phyloP scores from a whole-genome alignment of 2,888 invertebrate genomes.

The Melanchra persicariae region DNA sequence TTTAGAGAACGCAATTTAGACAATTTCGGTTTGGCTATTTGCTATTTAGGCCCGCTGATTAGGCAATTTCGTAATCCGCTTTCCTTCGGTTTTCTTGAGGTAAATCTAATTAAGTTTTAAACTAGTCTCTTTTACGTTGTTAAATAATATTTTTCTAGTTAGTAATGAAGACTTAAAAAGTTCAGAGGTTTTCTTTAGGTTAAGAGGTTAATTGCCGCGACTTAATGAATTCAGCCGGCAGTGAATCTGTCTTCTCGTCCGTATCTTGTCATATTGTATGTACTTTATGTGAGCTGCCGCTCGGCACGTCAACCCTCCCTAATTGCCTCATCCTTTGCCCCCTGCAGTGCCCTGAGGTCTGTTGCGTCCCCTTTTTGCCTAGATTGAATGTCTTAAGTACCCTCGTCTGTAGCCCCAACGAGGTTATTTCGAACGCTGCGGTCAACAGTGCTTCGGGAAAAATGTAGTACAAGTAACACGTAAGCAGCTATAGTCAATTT shows the following conservation, averaged over 20 bases:
- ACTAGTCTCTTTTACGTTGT: conserved; percentile 7
- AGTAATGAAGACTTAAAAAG: conserved; percentile 1
- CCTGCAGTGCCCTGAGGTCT: conserved; percentile 24
- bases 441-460: conserved; percentile 41
- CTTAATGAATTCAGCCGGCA: conserved; percentile 38
- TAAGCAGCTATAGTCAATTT: conserved; percentile 26
- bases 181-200: conserved; percentile 12
- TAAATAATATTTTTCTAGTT: background rate
- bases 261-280: conserved; percentile 42
- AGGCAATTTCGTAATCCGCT: conserved; percentile 36
- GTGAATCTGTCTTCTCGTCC: conserved; percentile 31
- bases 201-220: conserved; percentile 17
- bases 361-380: conserved; percentile 57
- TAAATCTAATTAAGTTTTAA: conserved; percentile 37
- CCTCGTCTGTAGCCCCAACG: conserved; percentile 33
- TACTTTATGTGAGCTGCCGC: conserved; percentile 23
- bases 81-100: conserved; percentile 12
- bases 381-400: conserved; percentile 59
- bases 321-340: conserved; percentile 55
- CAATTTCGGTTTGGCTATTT: conserved; percentile 41
- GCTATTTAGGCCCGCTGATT: conserved; percentile 31
- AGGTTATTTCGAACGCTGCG: conserved; percentile 40
- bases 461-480: conserved; percentile 35
- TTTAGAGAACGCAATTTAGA: conserved; percentile 37
- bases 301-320: conserved; percentile 49